Evolutionary conservation across 2,797 vertebrate species (phyloP), one percentile per base, ranked within the genome.

Genomic region (Poeciliopsis paucimaculata): DNA sequence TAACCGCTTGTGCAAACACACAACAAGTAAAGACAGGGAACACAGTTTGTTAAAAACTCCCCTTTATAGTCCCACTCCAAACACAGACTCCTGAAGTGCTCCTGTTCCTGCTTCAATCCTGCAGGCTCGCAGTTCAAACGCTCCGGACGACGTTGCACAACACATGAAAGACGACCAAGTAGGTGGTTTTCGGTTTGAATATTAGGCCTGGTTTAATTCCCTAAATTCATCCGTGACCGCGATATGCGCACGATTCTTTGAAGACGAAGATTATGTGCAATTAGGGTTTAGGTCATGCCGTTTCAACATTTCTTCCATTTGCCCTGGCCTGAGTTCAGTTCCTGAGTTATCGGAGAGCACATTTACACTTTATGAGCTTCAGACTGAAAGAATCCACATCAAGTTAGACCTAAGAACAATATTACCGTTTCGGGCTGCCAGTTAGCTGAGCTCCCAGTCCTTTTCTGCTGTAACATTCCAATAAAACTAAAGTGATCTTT

Each of bases 251-350:
- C 4, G 8, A 81, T 78, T 76, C 77, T 79, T 72, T 80, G 36
- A 76, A 85, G 73, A 80, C 43, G 9, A 79, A 46, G 62, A 87
- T 90, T 78, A 88, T 84, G 74, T 73, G 60, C 75, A 82, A 81
- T 80, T 79, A 75, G 51, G 75, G 79, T 73, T 82, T 78, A 82
- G 75, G 75, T 86, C 79, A 57, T 34, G 76, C 79, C 64, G 60
- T 76, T 86, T 86, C 78, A 71, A 81, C 73, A 73, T 72, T 81
- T 83, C 75, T 80, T 77, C 39, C 77, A 82, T 87, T 87, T 85
- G 12, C 72, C 70, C 82, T 77, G 81, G 79, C 49, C 75, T 70
- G 55, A 12, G 6, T 80, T 80, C 72, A 49, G 73, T 73, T 79
- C 43, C 71, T 82, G 76, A 78, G 82, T 82, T 46, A 77, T 84